A percentile compares a stretch with the other conserved stretches of the same genome.
These are phyloP conservation scores for Drosophila navojoa DNA, from an alignment of 1,140 invertebrate species.

Conservation along the genomic window DNA sequence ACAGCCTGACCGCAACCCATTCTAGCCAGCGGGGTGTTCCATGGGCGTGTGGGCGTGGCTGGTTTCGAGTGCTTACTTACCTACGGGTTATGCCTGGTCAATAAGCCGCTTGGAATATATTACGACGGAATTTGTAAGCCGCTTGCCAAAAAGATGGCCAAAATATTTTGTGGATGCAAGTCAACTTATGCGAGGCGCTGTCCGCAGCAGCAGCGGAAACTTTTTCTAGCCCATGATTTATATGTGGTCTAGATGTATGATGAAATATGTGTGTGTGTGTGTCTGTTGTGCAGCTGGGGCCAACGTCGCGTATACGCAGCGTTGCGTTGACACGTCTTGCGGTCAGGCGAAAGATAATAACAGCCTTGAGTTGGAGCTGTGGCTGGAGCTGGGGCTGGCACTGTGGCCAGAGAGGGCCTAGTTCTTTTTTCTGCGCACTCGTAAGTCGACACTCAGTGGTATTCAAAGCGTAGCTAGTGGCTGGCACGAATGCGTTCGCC, in stretches of 20 bases:
- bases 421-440: constrained; percentile 37
- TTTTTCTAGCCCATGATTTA: constrained; percentile 65
- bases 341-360: constrained; percentile 77
- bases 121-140: constrained; percentile 62
- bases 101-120: constrained; percentile 67
- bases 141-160: constrained; percentile 42
- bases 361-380: constrained; percentile 16
- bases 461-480: constrained; percentile 43
- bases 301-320: constrained; percentile 41
- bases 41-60: background rate
- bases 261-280: constrained; percentile 1
- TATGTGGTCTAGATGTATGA: constrained; percentile 34
- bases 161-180: constrained; percentile 38
- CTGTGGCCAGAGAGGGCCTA: constrained; percentile 24
- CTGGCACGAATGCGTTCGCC: constrained; percentile 11
- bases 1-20: constrained; percentile 25
- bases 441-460: constrained; percentile 34
- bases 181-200: constrained; percentile 36
- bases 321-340: constrained; percentile 69
- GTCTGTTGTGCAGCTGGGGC: constrained; percentile 32
- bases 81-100: constrained; percentile 36
- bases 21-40: background rate
- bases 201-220: constrained; percentile 32
- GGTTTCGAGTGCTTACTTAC: constrained; percentile 14
- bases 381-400: constrained; percentile 13